Evolutionary conservation across 2,888 invertebrate genomes (phyloP), one percentile per base, ranked within the genome.

Genomic region (Microplitis deprimator): DNA sequence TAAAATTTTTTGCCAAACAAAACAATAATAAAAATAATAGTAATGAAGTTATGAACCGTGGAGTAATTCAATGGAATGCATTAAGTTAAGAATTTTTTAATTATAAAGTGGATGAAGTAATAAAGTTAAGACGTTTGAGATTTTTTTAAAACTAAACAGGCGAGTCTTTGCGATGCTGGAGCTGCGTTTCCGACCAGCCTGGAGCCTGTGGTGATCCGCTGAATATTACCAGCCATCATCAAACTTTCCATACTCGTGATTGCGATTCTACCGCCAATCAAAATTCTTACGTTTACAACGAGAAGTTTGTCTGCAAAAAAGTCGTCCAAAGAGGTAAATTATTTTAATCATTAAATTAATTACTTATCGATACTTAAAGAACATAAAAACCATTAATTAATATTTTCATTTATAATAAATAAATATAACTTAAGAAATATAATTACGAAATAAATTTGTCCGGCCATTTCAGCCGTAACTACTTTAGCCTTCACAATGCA

Each of bases 281-380:
- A 10, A 82, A 79, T 10, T 62, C 83, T 2, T 86, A 84, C 68
- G 77, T 73, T 20, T 76, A 81, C 38, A 80, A 83, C 73, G 83
- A 83, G 59, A 90, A 84, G 82, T 92, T 94, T 29, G 93, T 94
- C 78, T 96, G 96, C 91, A 93, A 94, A 87, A 96, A 96, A 89
- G 92, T 93, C 81, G 94, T 93, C 83, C 94, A 94, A 91, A 93
- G 93, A 90, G 92, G 96, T 95, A 91, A 93, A 92, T 91, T 38
- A 39, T 6, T 29, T 16, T 50, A 17, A 13, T 38, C n/a, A 67
- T 67, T 67, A 8, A 39, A 67, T 38, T 67, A 29, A 29, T 29
- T 29, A 29, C 29, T 29, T 2, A 29, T 29, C 29, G 29, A 29
- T 29, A 29, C 29, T 29, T 29, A 29, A 29, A 29, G 29, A 29